Evolutionary conservation across 2,797 vertebrate genomes (phyloP), one percentile per base, ranked within the genome.

Genomic region (Hemibagrus guttatus): DNA sequence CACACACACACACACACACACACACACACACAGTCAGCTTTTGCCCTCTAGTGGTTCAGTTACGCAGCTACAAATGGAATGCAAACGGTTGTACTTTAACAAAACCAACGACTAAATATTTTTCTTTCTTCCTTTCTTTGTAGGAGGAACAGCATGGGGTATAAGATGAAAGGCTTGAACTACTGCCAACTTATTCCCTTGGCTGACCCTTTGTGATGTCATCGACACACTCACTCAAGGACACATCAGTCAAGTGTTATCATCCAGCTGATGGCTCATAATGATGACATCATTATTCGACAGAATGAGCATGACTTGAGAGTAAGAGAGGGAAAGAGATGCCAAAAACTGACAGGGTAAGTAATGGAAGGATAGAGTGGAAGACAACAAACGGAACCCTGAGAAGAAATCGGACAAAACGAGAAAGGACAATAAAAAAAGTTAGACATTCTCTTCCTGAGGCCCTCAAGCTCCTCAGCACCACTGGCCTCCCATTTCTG

Each of bases 11-110:
- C 19, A 80, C 9, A 80, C 4, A 80, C 31, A 80, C 31, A 42
- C 12, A 80, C 13, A n/a, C 31, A 80, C 78, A n/a, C 17, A 59
- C 92, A 93, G 87, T 93, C 61, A 87, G 88, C 76, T 92, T 93
- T 93, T 89, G 94, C 95, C 95, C 92, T 93, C 95, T 88, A 91
- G 95, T 95, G 95, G 93, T 16, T 12, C 4, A 6, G 16, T 61
- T 1, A 5, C 74, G 86, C 52, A 84, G 91, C 81, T 89, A 78
- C 82, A 79, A 12, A 35, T 35, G 74, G 31, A 85, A 80, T 80
- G 46, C 26, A 49, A 74, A 49, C 23, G 14, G 31, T 56, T 76
- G 52, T 35, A 6, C 28, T 58, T 17, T 19, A 61, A 61, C 19
- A 59, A 61, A 80, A 39, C 21, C 16, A 61, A 19, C 61, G 35